A percentile compares a stretch with the other conserved stretches of the same genome.
phyloP scores from a whole-genome alignment of 2,797 vertebrate genomes.

The Eptatretus atami region DNA sequence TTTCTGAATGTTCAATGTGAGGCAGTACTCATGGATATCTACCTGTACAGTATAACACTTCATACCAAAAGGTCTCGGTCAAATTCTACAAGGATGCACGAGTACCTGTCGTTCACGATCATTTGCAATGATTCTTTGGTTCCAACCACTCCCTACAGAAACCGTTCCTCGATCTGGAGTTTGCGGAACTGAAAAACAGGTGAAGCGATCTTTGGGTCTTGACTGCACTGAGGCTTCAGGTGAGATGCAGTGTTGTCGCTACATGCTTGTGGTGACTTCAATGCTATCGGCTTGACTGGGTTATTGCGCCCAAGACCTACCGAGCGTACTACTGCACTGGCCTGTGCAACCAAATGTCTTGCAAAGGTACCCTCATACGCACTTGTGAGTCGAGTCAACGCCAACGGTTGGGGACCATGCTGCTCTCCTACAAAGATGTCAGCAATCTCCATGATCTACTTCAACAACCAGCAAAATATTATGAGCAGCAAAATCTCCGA shows the following conservation, averaged over 20 bases:
- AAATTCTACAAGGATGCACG: too few species aligned
- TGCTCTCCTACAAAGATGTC: conserved; percentile 99
- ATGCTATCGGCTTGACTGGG: conserved; percentile 98
- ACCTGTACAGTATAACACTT: too few species aligned
- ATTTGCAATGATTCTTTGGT: too few species aligned
- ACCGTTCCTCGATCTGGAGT: conserved; percentile 89
- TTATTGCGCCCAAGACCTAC: conserved; percentile 90
- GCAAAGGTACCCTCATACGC: conserved; percentile 96
- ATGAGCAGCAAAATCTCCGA: conserved; percentile 95
- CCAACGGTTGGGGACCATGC: conserved; percentile 73
- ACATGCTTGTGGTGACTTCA: conserved; percentile 82
- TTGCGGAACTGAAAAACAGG: conserved; percentile 80
- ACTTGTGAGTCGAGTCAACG: conserved; percentile 86
- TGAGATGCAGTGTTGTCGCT: conserved; percentile 82
- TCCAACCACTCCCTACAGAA: conserved; percentile 18
- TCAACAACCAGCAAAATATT: conserved; percentile 97
- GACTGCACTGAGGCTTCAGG: conserved; percentile 90
- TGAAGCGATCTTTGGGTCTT: conserved; percentile 59
- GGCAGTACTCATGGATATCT: too few species aligned
- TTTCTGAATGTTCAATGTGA: too few species aligned
- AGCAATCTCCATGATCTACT: conserved; percentile 98
- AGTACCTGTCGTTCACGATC: too few species aligned
- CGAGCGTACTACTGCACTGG: conserved; percentile 98
- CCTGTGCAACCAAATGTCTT: conserved; percentile 98
- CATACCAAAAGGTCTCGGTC: too few species aligned